Evolutionary conservation across 2,797 vertebrate genomes (phyloP), one percentile per base, ranked within the genome.

Genomic region (Urophycis tenuis): DNA sequence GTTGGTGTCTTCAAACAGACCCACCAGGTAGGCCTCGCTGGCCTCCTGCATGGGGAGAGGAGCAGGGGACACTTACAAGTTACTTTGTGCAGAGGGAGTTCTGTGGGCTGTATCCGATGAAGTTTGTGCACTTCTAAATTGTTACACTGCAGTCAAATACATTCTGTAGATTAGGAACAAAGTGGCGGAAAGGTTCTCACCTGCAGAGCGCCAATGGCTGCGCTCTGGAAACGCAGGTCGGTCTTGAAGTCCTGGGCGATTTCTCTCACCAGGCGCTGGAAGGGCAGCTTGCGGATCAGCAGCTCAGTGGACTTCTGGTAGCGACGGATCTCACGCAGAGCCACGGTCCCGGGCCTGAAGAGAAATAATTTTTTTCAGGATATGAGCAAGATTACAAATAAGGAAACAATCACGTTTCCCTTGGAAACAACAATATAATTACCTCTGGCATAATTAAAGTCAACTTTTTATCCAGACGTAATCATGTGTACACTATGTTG

Each of bases 201-300:
- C 92, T 94, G 92, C 85, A 95, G 90, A 30, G 94, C 94, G 74
- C 93, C 94, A 0, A 95, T 94, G 6, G 94, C 94, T 1, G 94
- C 94, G 15, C 94, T 95, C 87, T 95, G 94, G 91, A 95, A 95
- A 81, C 94, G 92, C 85, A 95, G 86, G 39, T 95, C 94, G 0
- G 94, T 95, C 88, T 95, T 94, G 87, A 95, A 95, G 83, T 94
- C 94, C 88, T 95, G 94, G 10, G 94, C 93, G 78, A 95, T 95
- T 81, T 95, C 94, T 69, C 94, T 93, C 83, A 95, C 94, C 85
- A 95, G 89, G 1, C 94, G 94, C 90, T 95, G 94, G 86, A 95
- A 95, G 0, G 93, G 94, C 81, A 95, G 86, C 81, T 94, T 94
- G 78, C 93, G 94, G 74, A 95, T 94, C 84, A 95, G 90, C 84